Conservation (phyloP, 2,113 vertebrate genomes). For the Acrocephalus kingi region DNA sequence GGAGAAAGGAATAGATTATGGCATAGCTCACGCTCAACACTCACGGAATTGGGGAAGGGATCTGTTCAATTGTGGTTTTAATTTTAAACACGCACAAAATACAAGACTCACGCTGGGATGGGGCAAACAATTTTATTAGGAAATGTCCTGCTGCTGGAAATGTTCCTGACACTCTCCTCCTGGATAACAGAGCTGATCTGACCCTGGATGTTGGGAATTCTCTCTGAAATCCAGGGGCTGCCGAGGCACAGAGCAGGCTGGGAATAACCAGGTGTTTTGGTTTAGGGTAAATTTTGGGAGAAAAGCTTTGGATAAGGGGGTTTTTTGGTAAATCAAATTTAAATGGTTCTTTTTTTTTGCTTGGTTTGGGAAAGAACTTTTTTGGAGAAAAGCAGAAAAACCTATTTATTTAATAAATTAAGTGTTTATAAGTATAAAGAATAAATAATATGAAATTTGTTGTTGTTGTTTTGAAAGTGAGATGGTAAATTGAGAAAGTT, state of each 20-base stretch:
- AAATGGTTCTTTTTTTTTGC: too few species aligned
- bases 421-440: too few species aligned
- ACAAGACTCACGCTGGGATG: not conserved
- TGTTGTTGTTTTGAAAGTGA: too few species aligned
- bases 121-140: not conserved
- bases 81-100: not conserved
- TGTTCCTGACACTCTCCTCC: not conserved
- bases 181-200: not conserved
- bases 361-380: too few species aligned
- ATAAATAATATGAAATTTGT: too few species aligned
- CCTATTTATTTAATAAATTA: too few species aligned
- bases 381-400: too few species aligned
- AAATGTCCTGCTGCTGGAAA: not conserved
- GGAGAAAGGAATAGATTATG: not conserved
- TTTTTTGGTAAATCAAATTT: too few species aligned
- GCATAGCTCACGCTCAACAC: not conserved
- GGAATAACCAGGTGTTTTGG: not conserved
- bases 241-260: not conserved
- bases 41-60: not conserved
- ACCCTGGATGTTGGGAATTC: not conserved
- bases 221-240: not conserved
- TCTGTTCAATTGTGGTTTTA: not conserved
- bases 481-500: too few species aligned
- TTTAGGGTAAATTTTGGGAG: too few species aligned
- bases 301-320: too few species aligned